Percentiles rank a stretch among this genome's conserved stretches.
Evolutionary conservation across 2,113 vertebrate genomes (phyloP).

Genomic region (Globicephala melas): DNA sequence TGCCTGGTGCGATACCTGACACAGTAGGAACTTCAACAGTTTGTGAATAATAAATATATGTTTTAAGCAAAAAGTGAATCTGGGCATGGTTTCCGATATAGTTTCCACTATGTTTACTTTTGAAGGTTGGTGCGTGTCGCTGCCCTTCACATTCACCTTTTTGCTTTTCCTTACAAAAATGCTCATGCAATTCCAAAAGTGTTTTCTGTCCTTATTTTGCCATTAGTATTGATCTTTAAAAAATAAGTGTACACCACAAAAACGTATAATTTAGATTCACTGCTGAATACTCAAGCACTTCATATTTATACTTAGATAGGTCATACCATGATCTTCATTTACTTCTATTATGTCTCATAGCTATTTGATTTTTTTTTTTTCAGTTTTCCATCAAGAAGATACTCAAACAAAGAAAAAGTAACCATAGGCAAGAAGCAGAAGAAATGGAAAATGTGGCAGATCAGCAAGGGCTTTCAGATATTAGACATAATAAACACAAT

Average conservation of each 20-base stretch:
- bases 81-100: background rate
- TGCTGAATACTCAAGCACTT: background rate
- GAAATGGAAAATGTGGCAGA: background rate
- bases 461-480: background rate
- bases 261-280: background rate
- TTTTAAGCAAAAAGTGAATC: background rate
- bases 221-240: background rate
- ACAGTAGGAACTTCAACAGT: background rate
- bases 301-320: background rate
- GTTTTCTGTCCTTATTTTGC: background rate
- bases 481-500: background rate
- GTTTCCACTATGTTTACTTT: background rate
- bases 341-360: background rate
- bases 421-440: background rate
- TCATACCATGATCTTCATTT: background rate
- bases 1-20: background rate
- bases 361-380: background rate
- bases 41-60: background rate
- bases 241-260: background rate
- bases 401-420: background rate
- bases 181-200: background rate
- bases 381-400: background rate
- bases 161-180: background rate
- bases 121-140: background rate
- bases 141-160: background rate